These are phyloP conservation scores for Oreochromis spilurus DNA, from an alignment of 2,113 vertebrate species.

Conservation along the genomic window DNA sequence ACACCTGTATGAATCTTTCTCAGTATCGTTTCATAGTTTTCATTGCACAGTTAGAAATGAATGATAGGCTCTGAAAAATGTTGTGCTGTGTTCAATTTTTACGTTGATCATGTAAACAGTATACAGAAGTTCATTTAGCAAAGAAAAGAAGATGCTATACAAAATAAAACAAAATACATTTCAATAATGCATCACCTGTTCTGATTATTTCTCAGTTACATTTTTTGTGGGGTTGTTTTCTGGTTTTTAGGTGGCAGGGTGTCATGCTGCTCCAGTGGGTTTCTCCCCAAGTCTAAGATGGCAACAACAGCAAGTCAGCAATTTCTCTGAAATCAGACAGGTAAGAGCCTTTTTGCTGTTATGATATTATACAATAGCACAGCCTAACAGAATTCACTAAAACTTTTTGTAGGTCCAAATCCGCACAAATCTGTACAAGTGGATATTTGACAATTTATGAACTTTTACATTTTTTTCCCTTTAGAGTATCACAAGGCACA, in stretches of 20 bases:
- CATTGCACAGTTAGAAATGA: not conserved
- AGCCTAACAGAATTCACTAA: not conserved
- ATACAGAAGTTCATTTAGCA: not conserved
- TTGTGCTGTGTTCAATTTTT: not conserved
- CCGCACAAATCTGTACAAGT: not conserved
- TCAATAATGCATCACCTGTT: not conserved
- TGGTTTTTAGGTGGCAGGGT: conserved; percentile 79
- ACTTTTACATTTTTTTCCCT: conserved; percentile 31
- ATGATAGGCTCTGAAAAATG: not conserved
- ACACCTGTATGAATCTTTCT: not conserved
- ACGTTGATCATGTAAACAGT: fast-evolving
- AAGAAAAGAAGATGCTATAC: not conserved
- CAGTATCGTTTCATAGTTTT: not conserved
- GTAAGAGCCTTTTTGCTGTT: not conserved
- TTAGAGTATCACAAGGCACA: conserved; percentile 87
- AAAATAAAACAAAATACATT: not conserved
- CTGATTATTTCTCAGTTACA: not conserved
- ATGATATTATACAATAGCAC: not conserved
- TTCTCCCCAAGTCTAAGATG: conserved; percentile 86
- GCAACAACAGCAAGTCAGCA: conserved; percentile 90
- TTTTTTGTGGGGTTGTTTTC: not conserved
- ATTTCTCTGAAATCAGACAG: conserved; percentile 78
- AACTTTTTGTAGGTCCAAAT: not conserved
- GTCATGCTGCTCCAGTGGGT: conserved; percentile 86
- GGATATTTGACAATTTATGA: not conserved